Evolutionary conservation across 2,888 invertebrate species (phyloP), one percentile per base, ranked within the genome.

Genomic region (Macropis europaea): DNA sequence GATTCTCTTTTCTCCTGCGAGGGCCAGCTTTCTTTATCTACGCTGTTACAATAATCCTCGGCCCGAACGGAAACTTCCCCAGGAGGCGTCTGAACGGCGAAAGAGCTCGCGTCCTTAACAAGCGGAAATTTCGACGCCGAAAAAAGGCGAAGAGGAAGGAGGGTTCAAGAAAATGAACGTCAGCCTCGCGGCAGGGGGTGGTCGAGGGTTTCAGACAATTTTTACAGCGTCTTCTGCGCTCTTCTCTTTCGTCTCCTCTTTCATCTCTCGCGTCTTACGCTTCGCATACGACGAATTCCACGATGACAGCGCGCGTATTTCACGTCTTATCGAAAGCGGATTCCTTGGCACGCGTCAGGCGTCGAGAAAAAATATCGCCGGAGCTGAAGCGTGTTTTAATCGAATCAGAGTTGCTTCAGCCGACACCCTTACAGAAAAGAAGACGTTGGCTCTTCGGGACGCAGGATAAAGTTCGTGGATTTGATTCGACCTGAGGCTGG

Each of bases 1-100:
- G 30, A 56, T 74, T 53, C 68, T 48, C 53, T 63, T 54, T 56
- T 60, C 56, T 67, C 34, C 34, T 34, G 43, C 48, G 53, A 26
- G 40, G 34, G 28, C 59, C 59, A 45, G 62, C 57, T 72, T 73
- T 54, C 66, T 73, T 73, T 73, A 73, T 73, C 73, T 66, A 6
- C 32, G 30, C 45, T 48, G 54, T 73, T 67, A 61, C 73, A 62
- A 73, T 67, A 67, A 62, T 67, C 74, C 74, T 52, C 30, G 30
- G 5, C 15, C 15, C 50, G 53, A 73, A 43, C 47, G 30, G 24
- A 56, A 57, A 56, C 50, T 52, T 53, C 28, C 32, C 56, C 59
- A 54, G 28, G 50, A 61, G 42, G 42, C 45, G 48, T 61, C 57
- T 38, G 38, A 19, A 22, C 54, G 43, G 34, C 56, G 56, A 56